A percentile compares a stretch with the other conserved stretches of the same genome.
These are phyloP conservation scores for Dolichoris vasculosae DNA, from an alignment of 1,140 invertebrate genomes.

Conservation along the genomic window DNA sequence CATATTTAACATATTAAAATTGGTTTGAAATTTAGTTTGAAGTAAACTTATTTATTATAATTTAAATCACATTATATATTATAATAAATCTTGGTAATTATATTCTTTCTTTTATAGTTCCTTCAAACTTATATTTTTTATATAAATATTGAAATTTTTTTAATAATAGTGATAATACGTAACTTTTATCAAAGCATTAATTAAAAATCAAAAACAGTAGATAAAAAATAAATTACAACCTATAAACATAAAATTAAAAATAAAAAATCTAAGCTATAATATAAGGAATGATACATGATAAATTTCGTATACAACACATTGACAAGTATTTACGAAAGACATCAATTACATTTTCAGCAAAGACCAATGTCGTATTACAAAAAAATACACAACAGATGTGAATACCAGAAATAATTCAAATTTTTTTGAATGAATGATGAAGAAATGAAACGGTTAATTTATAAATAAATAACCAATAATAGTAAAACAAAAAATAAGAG, in stretches of 20 bases:
- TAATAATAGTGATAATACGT: too few species aligned
- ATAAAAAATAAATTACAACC: neutral
- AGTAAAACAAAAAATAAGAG: neutral
- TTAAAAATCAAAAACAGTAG: too few species aligned
- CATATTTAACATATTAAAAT: too few species aligned
- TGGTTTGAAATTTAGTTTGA: too few species aligned
- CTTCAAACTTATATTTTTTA: too few species aligned
- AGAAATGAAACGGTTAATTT: neutral
- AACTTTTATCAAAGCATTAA: too few species aligned
- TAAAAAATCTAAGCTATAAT: neutral
- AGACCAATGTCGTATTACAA: neutral
- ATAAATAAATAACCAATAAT: neutral
- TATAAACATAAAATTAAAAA: neutral
- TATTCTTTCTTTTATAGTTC: too few species aligned
- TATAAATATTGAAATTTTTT: too few species aligned
- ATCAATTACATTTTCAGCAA: conserved; percentile 4
- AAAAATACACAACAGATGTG: conserved; percentile 4
- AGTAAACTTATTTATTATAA: too few species aligned
- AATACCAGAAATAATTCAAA: conserved; percentile 6
- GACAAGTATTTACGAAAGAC: conserved; percentile 59
- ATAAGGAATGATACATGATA: neutral
- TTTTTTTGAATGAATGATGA: conserved; percentile 3
- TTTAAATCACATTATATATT: too few species aligned
- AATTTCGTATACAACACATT: neutral
- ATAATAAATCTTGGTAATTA: too few species aligned